phyloP scores from a whole-genome alignment of 2,888 invertebrate species.

The Litoditis marina region DNA sequence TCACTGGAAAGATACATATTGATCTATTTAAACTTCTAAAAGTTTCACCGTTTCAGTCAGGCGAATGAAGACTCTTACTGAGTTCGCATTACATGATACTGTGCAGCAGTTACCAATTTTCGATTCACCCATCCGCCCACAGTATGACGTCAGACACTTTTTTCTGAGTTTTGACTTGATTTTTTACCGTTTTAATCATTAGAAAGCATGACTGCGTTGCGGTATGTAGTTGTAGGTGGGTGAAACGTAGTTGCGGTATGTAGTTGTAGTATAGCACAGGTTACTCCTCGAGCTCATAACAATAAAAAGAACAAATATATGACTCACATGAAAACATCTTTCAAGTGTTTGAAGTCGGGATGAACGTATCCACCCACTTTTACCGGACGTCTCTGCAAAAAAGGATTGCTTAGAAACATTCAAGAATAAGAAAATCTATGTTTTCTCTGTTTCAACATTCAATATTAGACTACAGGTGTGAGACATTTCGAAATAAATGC shows the following conservation, averaged over 20 bases:
- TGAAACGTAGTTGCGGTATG: too few species aligned
- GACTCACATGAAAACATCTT: constrained; percentile 11
- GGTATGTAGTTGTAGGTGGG: too few species aligned
- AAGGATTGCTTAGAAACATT: not conserved
- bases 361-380: constrained; percentile 7
- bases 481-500: too few species aligned
- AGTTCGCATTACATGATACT: not conserved
- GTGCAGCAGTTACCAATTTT: too few species aligned
- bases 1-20: constrained; percentile 44
- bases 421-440: not conserved
- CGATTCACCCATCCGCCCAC: too few species aligned
- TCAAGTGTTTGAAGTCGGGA: constrained; percentile 8
- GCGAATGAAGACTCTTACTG: not conserved
- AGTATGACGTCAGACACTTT: too few species aligned
- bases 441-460: not conserved
- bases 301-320: not conserved
- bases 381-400: not conserved
- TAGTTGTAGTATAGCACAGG: too few species aligned
- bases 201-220: too few species aligned
- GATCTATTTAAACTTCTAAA: not conserved
- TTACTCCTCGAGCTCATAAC: not conserved
- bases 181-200: too few species aligned
- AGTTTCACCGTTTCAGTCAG: not conserved
- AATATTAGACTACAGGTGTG: too few species aligned
- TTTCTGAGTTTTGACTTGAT: too few species aligned